These are phyloP conservation scores for Dryobotodes eremita DNA, from an alignment of 2,888 invertebrate genomes.

Conservation along the genomic window DNA sequence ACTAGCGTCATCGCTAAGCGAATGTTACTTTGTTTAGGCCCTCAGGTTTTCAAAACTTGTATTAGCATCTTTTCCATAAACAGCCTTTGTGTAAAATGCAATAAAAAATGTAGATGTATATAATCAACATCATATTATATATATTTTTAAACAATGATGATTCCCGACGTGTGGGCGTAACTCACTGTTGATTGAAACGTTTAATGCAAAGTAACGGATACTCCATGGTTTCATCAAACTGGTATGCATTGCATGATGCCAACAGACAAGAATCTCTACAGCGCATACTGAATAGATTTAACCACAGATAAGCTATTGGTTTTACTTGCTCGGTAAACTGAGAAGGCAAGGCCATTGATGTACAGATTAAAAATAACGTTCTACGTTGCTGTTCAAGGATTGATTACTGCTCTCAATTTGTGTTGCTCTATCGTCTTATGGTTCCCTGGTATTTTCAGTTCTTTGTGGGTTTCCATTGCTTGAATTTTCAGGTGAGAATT, in stretches of 20 bases:
- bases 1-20: too few species aligned
- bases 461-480: not conserved
- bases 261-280: conserved; percentile 43
- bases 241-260: conserved; percentile 48
- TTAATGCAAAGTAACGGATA: conserved; percentile 39
- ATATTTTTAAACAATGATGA: conserved; percentile 43
- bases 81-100: not conserved
- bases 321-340: conserved; percentile 44
- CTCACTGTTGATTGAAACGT: conserved; percentile 36
- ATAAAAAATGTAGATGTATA: not conserved
- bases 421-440: conserved; percentile 8
- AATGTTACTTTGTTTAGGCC: too few species aligned
- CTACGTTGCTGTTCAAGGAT: conserved; percentile 33
- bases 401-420: conserved; percentile 28
- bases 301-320: conserved; percentile 58
- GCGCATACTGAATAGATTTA: conserved; percentile 47
- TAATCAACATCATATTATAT: conserved; percentile 20
- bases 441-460: conserved; percentile 17
- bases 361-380: conserved; percentile 50
- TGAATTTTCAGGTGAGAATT: not conserved
- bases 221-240: conserved; percentile 12
- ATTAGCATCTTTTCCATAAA: conserved; percentile 11
- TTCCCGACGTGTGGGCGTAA: conserved; percentile 30
- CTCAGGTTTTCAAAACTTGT: conserved; percentile 35
- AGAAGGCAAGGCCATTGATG: conserved; percentile 44